Conservation (phyloP, 2,797 vertebrate genomes). For the Gymnocypris eckloni region DNA sequence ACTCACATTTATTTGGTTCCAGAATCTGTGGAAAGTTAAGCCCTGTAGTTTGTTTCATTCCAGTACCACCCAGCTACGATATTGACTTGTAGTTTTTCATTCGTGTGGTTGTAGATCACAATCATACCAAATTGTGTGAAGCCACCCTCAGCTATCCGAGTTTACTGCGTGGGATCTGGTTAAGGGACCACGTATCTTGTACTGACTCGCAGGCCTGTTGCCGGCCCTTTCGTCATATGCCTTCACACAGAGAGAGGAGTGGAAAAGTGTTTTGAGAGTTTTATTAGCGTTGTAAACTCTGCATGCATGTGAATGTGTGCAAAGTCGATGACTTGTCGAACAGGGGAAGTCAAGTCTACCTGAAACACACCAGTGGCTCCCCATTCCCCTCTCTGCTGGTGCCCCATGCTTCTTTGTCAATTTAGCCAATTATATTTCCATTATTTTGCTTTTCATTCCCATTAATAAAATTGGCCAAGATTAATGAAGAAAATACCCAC, state of each 20-base stretch:
- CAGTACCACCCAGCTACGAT: constrained; percentile 37
- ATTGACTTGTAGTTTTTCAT: constrained; percentile 52
- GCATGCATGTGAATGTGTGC: neutral
- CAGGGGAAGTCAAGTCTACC: neutral
- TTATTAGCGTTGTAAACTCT: constrained; percentile 4
- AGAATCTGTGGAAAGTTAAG: constrained; percentile 43
- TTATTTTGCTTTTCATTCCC: constrained; percentile 73
- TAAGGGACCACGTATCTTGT: constrained; percentile 27
- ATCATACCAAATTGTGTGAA: constrained; percentile 51
- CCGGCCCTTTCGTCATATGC: constrained; percentile 22
- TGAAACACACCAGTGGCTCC: constrained; percentile 14
- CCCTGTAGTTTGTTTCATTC: constrained; percentile 49
- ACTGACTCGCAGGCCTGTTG: neutral
- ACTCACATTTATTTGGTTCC: constrained; percentile 31
- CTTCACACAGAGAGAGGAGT: neutral
- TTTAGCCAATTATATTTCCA: constrained; percentile 74
- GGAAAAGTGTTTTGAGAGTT: neutral
- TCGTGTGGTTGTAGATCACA: constrained; percentile 53
- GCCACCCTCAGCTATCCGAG: constrained; percentile 36
- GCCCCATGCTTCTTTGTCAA: constrained; percentile 66
- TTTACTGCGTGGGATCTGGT: constrained; percentile 13
- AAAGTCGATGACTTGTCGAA: constrained; percentile 6
- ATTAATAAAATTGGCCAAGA: constrained; percentile 73
- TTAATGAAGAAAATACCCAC: constrained; percentile 71
- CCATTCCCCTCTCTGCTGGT: constrained; percentile 61